phyloP scores from a whole-genome alignment of 1,140 invertebrate genomes.

The Chelonus insularis region DNA sequence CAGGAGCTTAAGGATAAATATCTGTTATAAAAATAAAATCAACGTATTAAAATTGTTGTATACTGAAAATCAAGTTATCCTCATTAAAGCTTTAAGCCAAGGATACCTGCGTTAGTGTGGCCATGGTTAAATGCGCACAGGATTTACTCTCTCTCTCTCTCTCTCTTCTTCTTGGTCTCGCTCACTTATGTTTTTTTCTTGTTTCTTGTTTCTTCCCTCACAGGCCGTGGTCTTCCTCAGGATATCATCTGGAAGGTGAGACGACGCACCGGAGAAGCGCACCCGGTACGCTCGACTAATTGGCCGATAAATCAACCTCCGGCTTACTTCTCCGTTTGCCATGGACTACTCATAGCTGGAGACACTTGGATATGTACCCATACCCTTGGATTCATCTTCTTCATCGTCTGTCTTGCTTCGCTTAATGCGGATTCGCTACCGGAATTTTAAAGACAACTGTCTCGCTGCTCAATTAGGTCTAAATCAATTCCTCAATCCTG shows the following conservation, averaged over 20 bases:
- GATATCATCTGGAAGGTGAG: constrained; percentile 52
- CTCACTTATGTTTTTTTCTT: neutral
- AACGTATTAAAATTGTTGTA: too few species aligned
- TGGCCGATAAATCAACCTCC: constrained; percentile 53
- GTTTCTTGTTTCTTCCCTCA: constrained; percentile 14
- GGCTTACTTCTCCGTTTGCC: constrained; percentile 22
- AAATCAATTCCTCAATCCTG: neutral
- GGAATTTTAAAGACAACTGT: constrained; percentile 7
- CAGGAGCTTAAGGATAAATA: too few species aligned
- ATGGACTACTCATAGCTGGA: constrained; percentile 19
- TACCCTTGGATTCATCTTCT: constrained; percentile 1
- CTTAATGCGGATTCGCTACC: constrained; percentile 9
- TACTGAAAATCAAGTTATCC: too few species aligned
- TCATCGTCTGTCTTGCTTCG: neutral
- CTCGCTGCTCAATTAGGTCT: constrained; percentile 1
- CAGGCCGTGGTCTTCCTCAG: constrained; percentile 40
- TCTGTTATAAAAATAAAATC: too few species aligned
- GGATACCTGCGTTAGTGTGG: too few species aligned
- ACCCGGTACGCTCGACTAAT: constrained; percentile 51
- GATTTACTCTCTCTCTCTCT: constrained; percentile 8
- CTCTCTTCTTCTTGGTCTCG: neutral
- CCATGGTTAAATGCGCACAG: neutral
- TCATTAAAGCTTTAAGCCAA: too few species aligned
- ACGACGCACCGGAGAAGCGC: constrained; percentile 46
- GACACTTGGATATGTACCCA: constrained; percentile 18